These are phyloP conservation scores for Hyperopisus bebe DNA, from an alignment of 2,113 vertebrate species.

Conservation along the genomic window DNA sequence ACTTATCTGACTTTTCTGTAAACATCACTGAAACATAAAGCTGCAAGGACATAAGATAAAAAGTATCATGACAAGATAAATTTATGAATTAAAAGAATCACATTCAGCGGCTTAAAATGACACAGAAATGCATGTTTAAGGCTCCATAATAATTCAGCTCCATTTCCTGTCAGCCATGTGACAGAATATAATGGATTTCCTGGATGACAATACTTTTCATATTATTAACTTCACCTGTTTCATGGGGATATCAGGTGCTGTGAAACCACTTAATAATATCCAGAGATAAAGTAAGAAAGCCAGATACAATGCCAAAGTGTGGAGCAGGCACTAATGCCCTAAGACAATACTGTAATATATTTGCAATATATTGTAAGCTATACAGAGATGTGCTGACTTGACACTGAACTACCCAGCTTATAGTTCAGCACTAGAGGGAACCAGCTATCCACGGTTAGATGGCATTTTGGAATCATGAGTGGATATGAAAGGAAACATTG, in stretches of 20 bases:
- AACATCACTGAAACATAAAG: not conserved
- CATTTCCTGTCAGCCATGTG: not conserved
- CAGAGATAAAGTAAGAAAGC: not conserved
- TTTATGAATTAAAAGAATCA: not conserved
- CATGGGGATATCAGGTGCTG: not conserved
- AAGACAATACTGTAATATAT: not conserved
- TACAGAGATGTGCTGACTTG: not conserved
- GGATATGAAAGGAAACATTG: not conserved
- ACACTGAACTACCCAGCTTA: not conserved
- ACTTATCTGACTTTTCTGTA: not conserved
- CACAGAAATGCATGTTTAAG: not conserved
- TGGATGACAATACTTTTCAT: not conserved
- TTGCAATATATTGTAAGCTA: not conserved
- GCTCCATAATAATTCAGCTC: not conserved
- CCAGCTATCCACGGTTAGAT: not conserved
- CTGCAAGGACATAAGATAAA: not conserved
- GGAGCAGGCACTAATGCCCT: not conserved
- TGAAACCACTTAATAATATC: not conserved
- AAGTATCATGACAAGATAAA: not conserved
- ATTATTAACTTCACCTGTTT: not conserved
- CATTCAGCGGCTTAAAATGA: not conserved
- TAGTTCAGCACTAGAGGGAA: slow-evolving; percentile 1
- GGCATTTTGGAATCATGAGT: not conserved
- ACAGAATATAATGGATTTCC: not conserved
- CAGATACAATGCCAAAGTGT: not conserved